Evolutionary conservation across 2,113 vertebrate species (phyloP).

Genomic region (Oenanthe melanoleuca): DNA sequence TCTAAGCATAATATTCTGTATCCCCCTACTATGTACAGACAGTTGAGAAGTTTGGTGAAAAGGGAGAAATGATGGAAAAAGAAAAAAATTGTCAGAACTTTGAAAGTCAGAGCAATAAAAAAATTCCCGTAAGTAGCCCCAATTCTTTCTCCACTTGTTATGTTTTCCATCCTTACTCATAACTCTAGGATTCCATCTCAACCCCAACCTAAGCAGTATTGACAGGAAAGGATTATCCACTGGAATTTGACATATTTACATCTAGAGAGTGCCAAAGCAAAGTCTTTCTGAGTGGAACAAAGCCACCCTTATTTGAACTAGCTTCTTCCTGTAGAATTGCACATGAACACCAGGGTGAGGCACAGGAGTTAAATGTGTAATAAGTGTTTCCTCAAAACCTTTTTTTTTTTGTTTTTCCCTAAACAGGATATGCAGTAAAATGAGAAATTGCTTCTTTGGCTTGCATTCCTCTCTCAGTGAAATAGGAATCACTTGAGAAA

Average conservation of each 20-base stretch:
- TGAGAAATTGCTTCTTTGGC: not conserved
- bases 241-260: slow-evolving; percentile 63
- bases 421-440: not conserved
- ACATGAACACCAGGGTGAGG: not conserved
- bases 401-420: not conserved
- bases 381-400: not conserved
- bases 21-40: not conserved
- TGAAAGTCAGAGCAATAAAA: slow-evolving; percentile 2
- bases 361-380: not conserved
- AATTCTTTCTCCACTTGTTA: slow-evolving; percentile 16
- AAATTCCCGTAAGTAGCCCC: not conserved
- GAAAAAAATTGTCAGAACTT: not conserved
- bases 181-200: slow-evolving; percentile 43
- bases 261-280: slow-evolving; percentile 26
- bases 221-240: slow-evolving; percentile 55
- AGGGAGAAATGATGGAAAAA: not conserved
- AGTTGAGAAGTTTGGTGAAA: not conserved
- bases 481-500: not conserved
- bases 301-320: slow-evolving; percentile 1
- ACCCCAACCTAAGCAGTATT: not conserved
- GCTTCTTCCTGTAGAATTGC: not conserved
- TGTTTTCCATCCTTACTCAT: slow-evolving; percentile 58
- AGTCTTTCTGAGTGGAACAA: slow-evolving; percentile 28
- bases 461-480: not conserved
- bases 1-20: not conserved